phyloP scores from a whole-genome alignment of 2,888 invertebrate genomes.

The Ptychoptera contaminata region DNA sequence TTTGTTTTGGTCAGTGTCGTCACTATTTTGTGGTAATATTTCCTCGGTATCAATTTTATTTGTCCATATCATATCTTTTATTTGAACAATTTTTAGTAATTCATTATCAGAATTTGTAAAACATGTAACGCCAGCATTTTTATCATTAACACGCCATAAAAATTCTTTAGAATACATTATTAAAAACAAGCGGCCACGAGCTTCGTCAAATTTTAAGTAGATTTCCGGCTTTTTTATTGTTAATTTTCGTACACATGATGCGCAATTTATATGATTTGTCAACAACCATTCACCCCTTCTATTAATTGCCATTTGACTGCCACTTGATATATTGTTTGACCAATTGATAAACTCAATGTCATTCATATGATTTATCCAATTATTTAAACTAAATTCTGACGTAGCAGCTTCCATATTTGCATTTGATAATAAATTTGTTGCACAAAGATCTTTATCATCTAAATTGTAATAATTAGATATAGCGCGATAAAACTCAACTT shows the following conservation, averaged over 20 bases:
- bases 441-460: no score
- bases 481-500: no score
- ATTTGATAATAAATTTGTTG: no score
- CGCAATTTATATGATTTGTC: slow-evolving; percentile 6
- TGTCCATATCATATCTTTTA: slow-evolving; percentile 27
- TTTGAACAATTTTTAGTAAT: slow-evolving; percentile 32
- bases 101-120: slow-evolving; percentile 41
- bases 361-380: neutral
- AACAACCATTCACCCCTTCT: slow-evolving; percentile 18
- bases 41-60: slow-evolving; percentile 17
- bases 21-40: slow-evolving; percentile 2
- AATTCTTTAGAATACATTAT: slow-evolving; percentile 39
- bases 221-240: slow-evolving; percentile 8
- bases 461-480: no score
- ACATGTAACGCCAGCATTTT: slow-evolving; percentile 38
- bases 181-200: slow-evolving; percentile 25
- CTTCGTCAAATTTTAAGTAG: slow-evolving; percentile 9
- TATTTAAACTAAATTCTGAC: neutral
- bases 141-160: slow-evolving; percentile 33
- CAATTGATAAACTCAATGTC: neutral
- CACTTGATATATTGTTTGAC: neutral
- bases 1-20: neutral
- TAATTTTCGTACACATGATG: slow-evolving; percentile 2
- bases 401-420: no score
- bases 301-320: neutral